Evolutionary conservation across 2,888 invertebrate species (phyloP), one percentile per base, ranked within the genome.

Genomic region (Trichogramma dendrolimi): DNA sequence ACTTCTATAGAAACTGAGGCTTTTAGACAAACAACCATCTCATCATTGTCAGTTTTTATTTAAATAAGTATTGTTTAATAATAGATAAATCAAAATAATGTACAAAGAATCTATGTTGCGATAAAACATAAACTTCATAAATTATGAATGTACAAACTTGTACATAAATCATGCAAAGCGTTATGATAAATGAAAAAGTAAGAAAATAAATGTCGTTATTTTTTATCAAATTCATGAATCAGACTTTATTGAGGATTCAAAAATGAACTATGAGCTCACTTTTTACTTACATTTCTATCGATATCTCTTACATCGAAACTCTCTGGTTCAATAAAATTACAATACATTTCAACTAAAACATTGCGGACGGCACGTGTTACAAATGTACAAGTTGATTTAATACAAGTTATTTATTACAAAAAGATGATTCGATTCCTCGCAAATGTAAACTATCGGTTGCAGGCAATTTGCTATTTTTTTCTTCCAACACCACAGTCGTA

Each of bases 271-370:
- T 52, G 40, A 7, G 39, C 40, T 58, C 14, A 41, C 11, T 14
- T 14, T 40, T 6, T 52, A 52, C 40, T 41, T 41, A 52, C 42
- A 52, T 27, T 27, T 27, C 27, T 27, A 27, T 27, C 0, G 27
- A 27, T 27, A 27, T 3, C 27, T 27, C 27, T 27, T 27, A 27
- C 27, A 27, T 27, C 27, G 2, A 27, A 27, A 2, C 2, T 27
- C 27, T 27, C 27, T 27, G 27, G 27, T 3, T 27, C 27, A 27
- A 27, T 27, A 27, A 27, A 27, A 27, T 48, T 59, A 59, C 59
- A 59, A 48, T 62, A 62, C 59, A 62, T 59, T 59, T 59, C 51
- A 52, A 49, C 43, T 52, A 59, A 59, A 27, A 55, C 27, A 27
- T 58, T 55, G 49, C 56, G 55, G 56, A 59, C 51, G 49, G 52